phyloP scores from a whole-genome alignment of 2,113 vertebrate species.

The Ceyx melanurus region DNA sequence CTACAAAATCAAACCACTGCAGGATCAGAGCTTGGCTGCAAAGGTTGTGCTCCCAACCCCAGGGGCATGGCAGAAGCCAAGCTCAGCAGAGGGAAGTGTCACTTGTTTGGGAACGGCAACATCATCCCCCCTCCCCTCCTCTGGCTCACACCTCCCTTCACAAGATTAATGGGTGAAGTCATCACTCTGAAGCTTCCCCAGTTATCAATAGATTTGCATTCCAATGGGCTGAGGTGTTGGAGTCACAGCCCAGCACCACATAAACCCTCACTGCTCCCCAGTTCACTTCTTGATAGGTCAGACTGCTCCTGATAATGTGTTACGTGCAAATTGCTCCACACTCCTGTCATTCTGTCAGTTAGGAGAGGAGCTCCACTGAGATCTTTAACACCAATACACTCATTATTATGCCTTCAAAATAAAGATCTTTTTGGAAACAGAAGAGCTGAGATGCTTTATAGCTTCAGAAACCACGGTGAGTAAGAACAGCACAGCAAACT shows the following conservation, averaged over 20 bases:
- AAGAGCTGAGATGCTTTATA: not conserved
- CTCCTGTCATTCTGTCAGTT: not conserved
- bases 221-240: not conserved
- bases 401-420: constrained; percentile 5
- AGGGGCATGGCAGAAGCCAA: not conserved
- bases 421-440: not conserved
- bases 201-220: not conserved
- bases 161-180: not conserved
- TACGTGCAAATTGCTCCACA: not conserved
- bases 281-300: not conserved
- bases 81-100: not conserved
- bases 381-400: not conserved
- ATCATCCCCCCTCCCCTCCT: not conserved
- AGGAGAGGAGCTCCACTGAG: not conserved
- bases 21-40: not conserved
- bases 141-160: not conserved
- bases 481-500: not conserved
- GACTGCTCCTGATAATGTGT: not conserved
- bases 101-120: not conserved
- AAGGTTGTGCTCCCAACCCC: not conserved
- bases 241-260: not conserved
- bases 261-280: not conserved
- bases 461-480: constrained; percentile 5
- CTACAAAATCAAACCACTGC: not conserved
- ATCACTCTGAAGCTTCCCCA: not conserved